Base-by-base conservation (phyloP, 2,113 vertebrate species). In the Megaptera novaeangliae region DNA sequence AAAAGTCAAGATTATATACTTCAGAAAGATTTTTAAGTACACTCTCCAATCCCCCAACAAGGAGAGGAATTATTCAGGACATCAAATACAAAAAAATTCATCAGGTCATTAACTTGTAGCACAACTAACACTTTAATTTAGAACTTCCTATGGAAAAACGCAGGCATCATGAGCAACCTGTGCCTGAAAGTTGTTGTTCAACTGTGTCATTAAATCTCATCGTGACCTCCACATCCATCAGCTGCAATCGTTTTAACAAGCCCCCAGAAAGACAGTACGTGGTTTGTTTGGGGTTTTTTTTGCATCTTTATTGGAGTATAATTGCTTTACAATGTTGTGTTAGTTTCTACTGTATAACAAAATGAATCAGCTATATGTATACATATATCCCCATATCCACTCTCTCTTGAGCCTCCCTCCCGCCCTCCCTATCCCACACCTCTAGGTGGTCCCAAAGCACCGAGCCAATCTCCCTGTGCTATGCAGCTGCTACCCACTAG, bases 401-500 rank as follows among this genome's bases (percentile, higher is more conserved):
- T 52, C 49, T 5, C 49, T 17, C 49, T 17, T 52, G 49, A 1
- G 0, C 15, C 49, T 52, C 49, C 49, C 15, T 52, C 49, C 49
- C 49, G 17, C 49, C 15, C 5, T 52, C 49, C 15, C 1, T 52
- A 52, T 52, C 49, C 49, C 15, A 52, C 49, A 15, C 15, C 15
- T 52, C 49, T 17, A 5, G 15, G 49, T 52, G 49, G 49, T 52
- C 49, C 1, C 49, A 17, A 17, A 52, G 15, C 49, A 52, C 15
- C 0, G 5, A 17, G 49, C 15, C 0, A 0, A 52, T 52, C 15
- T 52, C 49, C 49, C 49, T 52, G 49, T 52, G 49, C 15, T 0
- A 52, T 17, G 49, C 49, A 17, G 14, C 49, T 52, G 49, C 49
- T 52, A 1, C 49, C 14, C 49, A 52, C 15, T 52, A 52, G 49